A percentile compares a stretch with the other conserved stretches of the same genome.
Conservation (phyloP, 2,797 vertebrate genomes). For the Melanotaenia parkinsoni region DNA sequence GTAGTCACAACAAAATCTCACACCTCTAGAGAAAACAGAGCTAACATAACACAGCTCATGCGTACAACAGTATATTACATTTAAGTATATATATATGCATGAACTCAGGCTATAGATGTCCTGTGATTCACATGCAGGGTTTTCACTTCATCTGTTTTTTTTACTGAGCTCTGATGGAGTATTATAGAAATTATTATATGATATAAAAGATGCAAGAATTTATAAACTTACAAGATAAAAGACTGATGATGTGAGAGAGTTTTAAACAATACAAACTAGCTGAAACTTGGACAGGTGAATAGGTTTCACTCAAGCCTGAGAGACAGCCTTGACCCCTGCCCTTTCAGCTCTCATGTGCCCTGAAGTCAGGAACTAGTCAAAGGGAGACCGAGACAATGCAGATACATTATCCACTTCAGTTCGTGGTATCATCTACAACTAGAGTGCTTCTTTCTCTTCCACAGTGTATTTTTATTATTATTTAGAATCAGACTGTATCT, state of each 20-base stretch:
- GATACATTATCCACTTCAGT: neutral
- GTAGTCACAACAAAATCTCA: no score
- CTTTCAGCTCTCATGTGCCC: constrained; percentile 60
- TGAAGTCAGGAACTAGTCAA: constrained; percentile 58
- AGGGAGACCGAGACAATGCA: constrained; percentile 28
- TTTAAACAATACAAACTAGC: neutral
- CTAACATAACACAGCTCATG: neutral
- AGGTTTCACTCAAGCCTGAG: constrained; percentile 61
- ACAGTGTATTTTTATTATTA: no score
- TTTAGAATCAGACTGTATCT: no score
- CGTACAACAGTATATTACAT: neutral
- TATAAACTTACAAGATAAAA: neutral
- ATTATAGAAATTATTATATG: no score
- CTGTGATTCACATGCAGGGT: neutral
- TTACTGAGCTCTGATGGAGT: neutral
- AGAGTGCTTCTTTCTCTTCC: no score
- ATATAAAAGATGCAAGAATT: no score
- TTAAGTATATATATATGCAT: no score
- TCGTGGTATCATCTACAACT: no score
- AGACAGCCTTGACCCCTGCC: constrained; percentile 66
- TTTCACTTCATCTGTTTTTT: neutral
- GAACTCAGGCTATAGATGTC: neutral
- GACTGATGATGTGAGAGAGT: no score
- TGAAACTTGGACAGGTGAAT: constrained; percentile 9
- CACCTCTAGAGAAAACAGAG: neutral